Evolutionary conservation across 2,113 vertebrate species (phyloP).

Genomic region (Chauna torquata): DNA sequence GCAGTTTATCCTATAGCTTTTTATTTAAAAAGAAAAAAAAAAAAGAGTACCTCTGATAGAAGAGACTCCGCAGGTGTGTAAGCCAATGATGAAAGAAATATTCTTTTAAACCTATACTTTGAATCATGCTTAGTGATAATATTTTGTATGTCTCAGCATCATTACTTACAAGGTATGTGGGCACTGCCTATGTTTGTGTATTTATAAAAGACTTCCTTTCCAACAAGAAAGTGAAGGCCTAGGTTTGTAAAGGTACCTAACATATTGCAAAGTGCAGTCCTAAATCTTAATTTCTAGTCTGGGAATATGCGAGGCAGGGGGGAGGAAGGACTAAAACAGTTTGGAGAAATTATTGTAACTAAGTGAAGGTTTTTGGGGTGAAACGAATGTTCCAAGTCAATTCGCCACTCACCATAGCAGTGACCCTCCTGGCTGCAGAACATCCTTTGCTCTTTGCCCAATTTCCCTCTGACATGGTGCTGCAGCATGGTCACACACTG

Average conservation of each 20-base stretch:
- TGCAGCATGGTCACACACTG: rapidly evolving
- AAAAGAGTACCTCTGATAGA: neutral
- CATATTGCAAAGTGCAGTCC: neutral
- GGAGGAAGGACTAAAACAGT: neutral
- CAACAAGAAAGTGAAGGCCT: neutral
- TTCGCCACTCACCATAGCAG: rapidly evolving
- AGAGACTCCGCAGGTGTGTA: neutral
- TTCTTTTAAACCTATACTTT: neutral
- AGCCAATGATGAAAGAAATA: neutral
- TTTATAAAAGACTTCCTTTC: neutral
- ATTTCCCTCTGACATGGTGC: neutral
- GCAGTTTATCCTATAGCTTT: neutral
- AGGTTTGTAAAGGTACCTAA: neutral
- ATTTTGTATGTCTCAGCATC: neutral
- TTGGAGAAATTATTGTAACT: neutral
- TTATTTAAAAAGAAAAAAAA: neutral
- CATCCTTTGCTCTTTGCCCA: neutral
- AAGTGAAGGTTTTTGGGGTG: neutral
- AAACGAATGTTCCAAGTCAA: neutral
- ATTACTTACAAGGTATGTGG: neutral
- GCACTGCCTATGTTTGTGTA: neutral
- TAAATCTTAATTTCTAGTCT: neutral
- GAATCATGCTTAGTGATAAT: neutral
- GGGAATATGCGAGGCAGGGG: neutral
- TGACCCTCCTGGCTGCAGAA: neutral